phyloP scores from a whole-genome alignment of 2,797 vertebrate species.

The Falco biarmicus region DNA sequence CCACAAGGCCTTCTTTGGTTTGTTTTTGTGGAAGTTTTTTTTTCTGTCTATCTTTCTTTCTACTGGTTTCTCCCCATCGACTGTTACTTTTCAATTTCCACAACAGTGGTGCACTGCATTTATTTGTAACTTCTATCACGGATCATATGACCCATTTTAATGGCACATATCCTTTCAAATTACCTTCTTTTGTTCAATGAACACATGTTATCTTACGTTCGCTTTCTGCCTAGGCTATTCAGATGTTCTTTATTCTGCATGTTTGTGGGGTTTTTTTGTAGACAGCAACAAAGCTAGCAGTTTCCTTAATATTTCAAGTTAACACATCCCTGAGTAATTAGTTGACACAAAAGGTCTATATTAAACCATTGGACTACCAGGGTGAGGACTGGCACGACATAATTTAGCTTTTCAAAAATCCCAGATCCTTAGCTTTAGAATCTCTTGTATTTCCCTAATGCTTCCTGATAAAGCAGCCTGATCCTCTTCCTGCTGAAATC shows the following conservation, averaged over 20 bases:
- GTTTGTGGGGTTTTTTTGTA: background rate
- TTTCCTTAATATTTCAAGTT: background rate
- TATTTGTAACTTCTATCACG: background rate
- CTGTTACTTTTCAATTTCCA: background rate
- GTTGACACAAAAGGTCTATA: background rate
- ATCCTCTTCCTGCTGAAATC: background rate
- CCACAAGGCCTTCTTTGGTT: background rate
- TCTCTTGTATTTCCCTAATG: background rate
- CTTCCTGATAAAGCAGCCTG: background rate
- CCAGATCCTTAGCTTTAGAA: background rate
- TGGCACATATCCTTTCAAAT: background rate
- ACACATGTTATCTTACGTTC: background rate
- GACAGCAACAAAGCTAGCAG: background rate
- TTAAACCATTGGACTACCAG: background rate
- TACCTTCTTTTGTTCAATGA: background rate
- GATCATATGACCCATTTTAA: background rate
- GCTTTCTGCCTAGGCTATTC: background rate
- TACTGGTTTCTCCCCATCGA: background rate
- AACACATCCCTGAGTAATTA: background rate
- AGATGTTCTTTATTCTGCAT: background rate
- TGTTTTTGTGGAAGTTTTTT: background rate
- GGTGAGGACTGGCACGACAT: background rate
- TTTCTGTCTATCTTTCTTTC: background rate
- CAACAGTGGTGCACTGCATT: background rate
- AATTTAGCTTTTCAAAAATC: background rate